Evolutionary conservation across 1,140 invertebrate genomes (phyloP), one percentile per base, ranked within the genome.

Genomic region (Sesamia nonagrioides): DNA sequence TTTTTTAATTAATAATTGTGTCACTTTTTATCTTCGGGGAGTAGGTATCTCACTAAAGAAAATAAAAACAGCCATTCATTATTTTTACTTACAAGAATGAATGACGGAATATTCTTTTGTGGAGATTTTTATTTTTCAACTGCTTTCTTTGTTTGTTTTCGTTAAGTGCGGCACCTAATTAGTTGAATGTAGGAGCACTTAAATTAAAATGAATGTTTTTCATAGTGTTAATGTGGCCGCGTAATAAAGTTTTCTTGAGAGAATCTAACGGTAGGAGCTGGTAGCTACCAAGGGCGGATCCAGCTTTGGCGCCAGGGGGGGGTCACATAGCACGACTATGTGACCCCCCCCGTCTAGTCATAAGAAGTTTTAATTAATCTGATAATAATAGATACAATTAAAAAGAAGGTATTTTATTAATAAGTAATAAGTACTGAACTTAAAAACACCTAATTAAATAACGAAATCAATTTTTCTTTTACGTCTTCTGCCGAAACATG

Each of bases 1-100:
- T 54, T 58, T 73, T 73, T 73, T 73, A 60, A 73, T 73, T 73
- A 73, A 40, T 54, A 52, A 73, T 73, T 73, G 71, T 73, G 54
- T 42, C 54, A 73, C 35, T 73, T 73, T 73, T 42, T 73, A 42
- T 27, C 35, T 60, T 45, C 54, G 18, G 54, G 4, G 17, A 56
- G 50, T n/a, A n/a, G 3, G 3, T 73, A 45, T 73, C 40, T 42
- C 54, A 33, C 35, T 58, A n/a, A 73, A 40, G 71, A 60, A 60
- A 60, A 73, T 35, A 73, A 72, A 63, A 68, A 68, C 18, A n/a
- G 17, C 18, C 37, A 18, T 73, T 42, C 58, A 63, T 75, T 75
- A 75, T 75, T 75, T 50, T 61, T 50, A 73, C 58, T 75, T 75
- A 42, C 42, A 73, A 73, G 60, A 21, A 68, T 48, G 42, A 45